Base-by-base conservation (phyloP, 2,888 invertebrate genomes). In the Melangyna quadrimaculata region DNA sequence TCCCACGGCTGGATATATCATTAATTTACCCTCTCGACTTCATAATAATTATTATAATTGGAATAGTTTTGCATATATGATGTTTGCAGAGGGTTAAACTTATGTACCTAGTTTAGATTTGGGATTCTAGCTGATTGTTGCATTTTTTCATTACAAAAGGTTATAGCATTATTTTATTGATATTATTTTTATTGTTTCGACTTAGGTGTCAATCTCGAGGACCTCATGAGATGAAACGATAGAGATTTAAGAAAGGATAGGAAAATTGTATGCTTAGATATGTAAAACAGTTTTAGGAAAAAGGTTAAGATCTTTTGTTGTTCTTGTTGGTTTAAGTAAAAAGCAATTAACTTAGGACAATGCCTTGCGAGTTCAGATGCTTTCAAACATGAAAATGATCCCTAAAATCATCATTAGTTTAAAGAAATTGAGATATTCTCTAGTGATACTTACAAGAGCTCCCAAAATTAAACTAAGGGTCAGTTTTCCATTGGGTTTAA, bases 31-130 rank as follows among this genome's bases (percentile, higher is more conserved):
- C 86, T 81, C 86, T 77, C 86, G 59, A 73, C 77, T 65, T 73
- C 77, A 81, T 78, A 78, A 86, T 80, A 81, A 86, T 86, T 80
- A 86, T 81, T 86, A 78, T 86, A 81, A 86, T 86, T 86, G 86
- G 80, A 86, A 81, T 70, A 63, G 59, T 77, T 86, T 86, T 86
- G 77, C 75, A 86, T 86, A 69, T 32, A n/a, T 1, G 14, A n/a
- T n/a, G 14, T 4, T 9, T 10, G 17, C 29, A 14, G 43, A 53
- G 74, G 86, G 77, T 78, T 65, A 57, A 57, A 22, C 35, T 19
- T 59, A 17, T 29, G 17, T 27, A 32, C 10, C 32, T 40, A 43
- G 27, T 63, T 61, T 2, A 22, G 14, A 10, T 27, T 35, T 32
- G 27, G 55, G 43, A 24, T 61, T n/a, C n/a, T n/a, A 17, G 0